A percentile compares a stretch with the other conserved stretches of the same genome.
These are phyloP conservation scores for Teleogryllus oceanicus DNA, from an alignment of 2,888 invertebrate species.

Conservation along the genomic window DNA sequence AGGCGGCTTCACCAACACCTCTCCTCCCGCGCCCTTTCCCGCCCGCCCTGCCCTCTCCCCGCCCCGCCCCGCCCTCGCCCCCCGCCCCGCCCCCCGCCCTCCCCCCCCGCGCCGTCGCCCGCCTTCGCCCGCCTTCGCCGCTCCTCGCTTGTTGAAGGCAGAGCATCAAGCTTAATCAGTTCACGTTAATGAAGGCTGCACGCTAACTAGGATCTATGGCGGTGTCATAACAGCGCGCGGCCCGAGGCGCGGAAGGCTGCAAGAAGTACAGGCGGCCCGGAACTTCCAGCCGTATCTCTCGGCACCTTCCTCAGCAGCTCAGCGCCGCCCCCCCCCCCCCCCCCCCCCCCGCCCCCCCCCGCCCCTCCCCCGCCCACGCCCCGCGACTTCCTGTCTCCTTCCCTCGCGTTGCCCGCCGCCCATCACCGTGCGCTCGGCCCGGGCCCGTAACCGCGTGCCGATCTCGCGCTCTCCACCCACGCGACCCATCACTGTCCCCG, in stretches of 20 bases:
- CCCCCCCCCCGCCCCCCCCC: no score
- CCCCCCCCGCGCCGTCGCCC: background rate
- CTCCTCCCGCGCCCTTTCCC: no score
- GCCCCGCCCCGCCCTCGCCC: no score
- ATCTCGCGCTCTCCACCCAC: no score
- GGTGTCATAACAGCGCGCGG: conserved; percentile 26
- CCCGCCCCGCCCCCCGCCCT: background rate
- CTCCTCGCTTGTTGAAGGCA: conserved; percentile 22
- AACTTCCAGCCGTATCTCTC: conserved; percentile 11
- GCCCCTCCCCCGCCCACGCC: background rate
- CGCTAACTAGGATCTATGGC: conserved; percentile 32
- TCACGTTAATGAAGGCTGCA: conserved; percentile 42
- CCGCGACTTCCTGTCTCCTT: background rate
- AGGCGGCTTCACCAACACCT: no score
- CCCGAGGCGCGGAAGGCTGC: conserved; percentile 1
- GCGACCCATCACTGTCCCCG: no score
- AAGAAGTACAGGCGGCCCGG: background rate
- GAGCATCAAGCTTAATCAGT: conserved; percentile 41
- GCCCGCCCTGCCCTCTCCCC: no score
- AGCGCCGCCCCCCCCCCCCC: background rate
- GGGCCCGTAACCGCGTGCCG: no score
- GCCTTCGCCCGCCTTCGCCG: conserved; percentile 8
- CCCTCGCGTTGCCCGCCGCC: background rate
- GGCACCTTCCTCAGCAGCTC: background rate
- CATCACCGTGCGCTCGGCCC: background rate